Evolutionary conservation across 2,888 invertebrate species (phyloP).

Genomic region (Drosophila pegasa): DNA sequence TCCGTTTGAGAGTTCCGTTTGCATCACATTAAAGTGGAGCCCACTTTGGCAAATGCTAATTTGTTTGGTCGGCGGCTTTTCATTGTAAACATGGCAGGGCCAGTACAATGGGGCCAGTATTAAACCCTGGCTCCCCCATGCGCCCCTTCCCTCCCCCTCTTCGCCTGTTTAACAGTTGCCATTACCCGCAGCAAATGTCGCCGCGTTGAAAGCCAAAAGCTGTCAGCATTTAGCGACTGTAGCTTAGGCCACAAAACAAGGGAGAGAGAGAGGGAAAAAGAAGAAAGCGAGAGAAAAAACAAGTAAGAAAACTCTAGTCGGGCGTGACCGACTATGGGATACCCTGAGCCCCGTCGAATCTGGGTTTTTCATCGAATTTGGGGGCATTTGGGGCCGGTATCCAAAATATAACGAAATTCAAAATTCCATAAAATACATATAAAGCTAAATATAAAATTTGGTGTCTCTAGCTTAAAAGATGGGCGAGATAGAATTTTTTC

Average conservation of each 20-base stretch:
- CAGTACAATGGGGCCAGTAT: constrained; percentile 29
- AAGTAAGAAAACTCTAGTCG: too few relatives aligned
- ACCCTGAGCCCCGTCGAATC: too few relatives aligned
- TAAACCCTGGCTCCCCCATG: not conserved
- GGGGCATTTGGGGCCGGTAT: too few relatives aligned
- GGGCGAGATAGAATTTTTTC: too few relatives aligned
- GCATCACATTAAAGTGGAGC: constrained; percentile 30
- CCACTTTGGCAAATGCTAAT: constrained; percentile 43
- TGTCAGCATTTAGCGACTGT: constrained; percentile 59
- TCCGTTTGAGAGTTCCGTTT: not conserved
- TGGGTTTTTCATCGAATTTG: too few relatives aligned
- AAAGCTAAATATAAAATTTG: too few relatives aligned
- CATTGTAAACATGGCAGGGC: constrained; percentile 43
- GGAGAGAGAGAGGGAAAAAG: constrained; percentile 1
- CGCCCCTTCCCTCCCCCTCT: not conserved
- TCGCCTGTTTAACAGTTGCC: constrained; percentile 6
- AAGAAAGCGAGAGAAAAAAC: not conserved
- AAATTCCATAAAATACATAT: too few relatives aligned
- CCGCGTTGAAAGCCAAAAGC: constrained; percentile 57
- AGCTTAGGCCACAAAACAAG: constrained; percentile 39
- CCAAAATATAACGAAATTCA: too few relatives aligned
- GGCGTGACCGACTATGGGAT: too few relatives aligned
- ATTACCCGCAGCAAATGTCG: constrained; percentile 34
- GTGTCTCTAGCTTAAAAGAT: too few relatives aligned
- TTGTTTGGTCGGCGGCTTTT: constrained; percentile 27